These are phyloP conservation scores for Ormyrus rosae DNA, from an alignment of 2,888 invertebrate species.

Conservation along the genomic window DNA sequence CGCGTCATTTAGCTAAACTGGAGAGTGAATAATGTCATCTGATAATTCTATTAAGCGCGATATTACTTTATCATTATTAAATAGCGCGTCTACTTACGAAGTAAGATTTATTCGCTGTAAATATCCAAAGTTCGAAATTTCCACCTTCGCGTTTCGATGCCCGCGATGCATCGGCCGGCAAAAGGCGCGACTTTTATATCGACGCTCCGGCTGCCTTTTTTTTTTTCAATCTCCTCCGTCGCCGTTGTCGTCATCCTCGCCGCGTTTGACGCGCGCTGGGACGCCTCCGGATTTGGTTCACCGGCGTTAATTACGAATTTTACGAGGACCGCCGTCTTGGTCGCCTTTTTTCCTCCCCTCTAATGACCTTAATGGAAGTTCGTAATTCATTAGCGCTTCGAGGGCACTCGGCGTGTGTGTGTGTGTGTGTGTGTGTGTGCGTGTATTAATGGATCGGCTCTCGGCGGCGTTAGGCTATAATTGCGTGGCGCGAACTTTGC, in stretches of 20 bases:
- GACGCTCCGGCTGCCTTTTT: neutral
- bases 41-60: too few species aligned
- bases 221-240: neutral
- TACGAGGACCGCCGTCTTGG: conserved; percentile 1
- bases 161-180: neutral
- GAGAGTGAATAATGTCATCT: neutral
- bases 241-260: too few species aligned
- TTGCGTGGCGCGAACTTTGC: neutral
- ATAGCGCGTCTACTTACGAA: too few species aligned
- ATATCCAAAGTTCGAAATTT: too few species aligned
- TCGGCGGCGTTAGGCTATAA: neutral
- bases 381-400: conserved; percentile 41
- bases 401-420: neutral
- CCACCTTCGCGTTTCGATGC: too few species aligned
- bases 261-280: too few species aligned
- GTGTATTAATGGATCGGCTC: neutral
- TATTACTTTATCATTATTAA: too few species aligned
- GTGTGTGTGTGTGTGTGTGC: too few species aligned
- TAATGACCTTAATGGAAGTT: conserved; percentile 21
- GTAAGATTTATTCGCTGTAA: too few species aligned
- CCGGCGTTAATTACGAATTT: conserved; percentile 37
- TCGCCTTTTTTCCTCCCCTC: neutral
- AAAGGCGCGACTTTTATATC: neutral
- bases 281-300: conserved; percentile 2
- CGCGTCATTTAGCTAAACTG: neutral